Percentiles rank a stretch among this genome's conserved stretches.
Conservation (phyloP, 2,888 invertebrate genomes). For the Abrostola tripartita region DNA sequence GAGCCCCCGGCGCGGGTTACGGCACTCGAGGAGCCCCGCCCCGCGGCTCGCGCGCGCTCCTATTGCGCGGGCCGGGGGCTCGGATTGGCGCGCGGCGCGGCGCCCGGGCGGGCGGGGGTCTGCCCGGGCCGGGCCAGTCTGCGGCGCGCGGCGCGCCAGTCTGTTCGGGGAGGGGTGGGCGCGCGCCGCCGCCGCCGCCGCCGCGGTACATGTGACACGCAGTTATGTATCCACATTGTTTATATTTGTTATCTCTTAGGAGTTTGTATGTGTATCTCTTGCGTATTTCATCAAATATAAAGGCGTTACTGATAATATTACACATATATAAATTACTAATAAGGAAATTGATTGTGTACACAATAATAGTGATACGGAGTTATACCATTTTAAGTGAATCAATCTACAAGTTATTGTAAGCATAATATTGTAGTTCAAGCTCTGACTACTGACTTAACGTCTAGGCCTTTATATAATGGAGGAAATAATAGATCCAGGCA, state of each 20-base stretch:
- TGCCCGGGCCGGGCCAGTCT: conserved; percentile 55
- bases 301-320: conserved; percentile 15
- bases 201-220: conserved; percentile 56
- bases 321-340: background rate
- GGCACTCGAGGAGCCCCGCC: conserved; percentile 72
- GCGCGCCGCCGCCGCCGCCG: conserved; percentile 49
- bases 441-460: too few species aligned
- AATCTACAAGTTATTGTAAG: background rate
- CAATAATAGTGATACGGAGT: background rate
- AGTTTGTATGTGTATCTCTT: conserved; percentile 44
- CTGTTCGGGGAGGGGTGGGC: conserved; percentile 59
- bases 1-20: conserved; percentile 78
- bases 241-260: conserved; percentile 50
- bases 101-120: conserved; percentile 64
- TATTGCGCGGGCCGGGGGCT: conserved; percentile 51
- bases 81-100: conserved; percentile 47
- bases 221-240: conserved; percentile 54
- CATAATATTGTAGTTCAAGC: background rate
- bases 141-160: conserved; percentile 41
- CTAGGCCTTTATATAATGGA: too few species aligned
- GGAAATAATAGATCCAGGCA: too few species aligned
- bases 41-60: conserved; percentile 53
- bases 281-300: conserved; percentile 35
- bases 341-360: background rate
- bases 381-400: background rate